Conservation (phyloP, 2,888 invertebrate species). For the Noctua janthina region DNA sequence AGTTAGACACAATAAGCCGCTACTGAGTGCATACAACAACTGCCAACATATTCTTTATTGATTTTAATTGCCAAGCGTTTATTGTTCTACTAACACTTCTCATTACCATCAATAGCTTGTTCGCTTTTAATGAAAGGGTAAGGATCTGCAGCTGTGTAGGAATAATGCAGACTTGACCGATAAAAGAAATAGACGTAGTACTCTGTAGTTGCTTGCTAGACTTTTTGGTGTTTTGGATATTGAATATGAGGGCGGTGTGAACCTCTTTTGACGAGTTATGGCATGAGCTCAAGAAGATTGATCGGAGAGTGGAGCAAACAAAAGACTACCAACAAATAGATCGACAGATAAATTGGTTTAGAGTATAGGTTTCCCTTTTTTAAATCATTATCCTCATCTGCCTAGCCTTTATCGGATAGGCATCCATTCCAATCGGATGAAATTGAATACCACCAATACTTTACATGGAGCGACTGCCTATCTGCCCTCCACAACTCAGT, state of each 20-base stretch:
- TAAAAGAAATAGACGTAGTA: background rate
- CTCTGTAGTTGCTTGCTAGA: background rate
- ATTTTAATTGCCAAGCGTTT: conserved; percentile 58
- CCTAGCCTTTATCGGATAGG: background rate
- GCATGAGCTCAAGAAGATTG: background rate
- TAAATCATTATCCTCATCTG: background rate
- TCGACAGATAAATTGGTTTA: background rate
- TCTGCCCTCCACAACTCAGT: no score
- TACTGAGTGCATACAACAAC: conserved; percentile 35
- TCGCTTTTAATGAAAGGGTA: background rate
- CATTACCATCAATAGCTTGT: conserved; percentile 27
- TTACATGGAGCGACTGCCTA: no score
- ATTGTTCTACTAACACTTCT: conserved; percentile 44
- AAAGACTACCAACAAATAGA: background rate
- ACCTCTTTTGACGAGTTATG: background rate
- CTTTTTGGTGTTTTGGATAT: background rate
- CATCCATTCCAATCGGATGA: background rate
- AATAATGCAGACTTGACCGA: no score
- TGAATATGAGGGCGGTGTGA: no score
- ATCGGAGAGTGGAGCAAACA: background rate
- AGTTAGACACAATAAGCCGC: conserved; percentile 68
- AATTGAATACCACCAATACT: no score
- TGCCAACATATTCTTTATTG: conserved; percentile 61
- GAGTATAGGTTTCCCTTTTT: background rate
- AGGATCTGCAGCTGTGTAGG: no score